A percentile compares a stretch with the other conserved stretches of the same genome.
phyloP scores from a whole-genome alignment of 2,113 vertebrate genomes.

The Crotalus helleri region DNA sequence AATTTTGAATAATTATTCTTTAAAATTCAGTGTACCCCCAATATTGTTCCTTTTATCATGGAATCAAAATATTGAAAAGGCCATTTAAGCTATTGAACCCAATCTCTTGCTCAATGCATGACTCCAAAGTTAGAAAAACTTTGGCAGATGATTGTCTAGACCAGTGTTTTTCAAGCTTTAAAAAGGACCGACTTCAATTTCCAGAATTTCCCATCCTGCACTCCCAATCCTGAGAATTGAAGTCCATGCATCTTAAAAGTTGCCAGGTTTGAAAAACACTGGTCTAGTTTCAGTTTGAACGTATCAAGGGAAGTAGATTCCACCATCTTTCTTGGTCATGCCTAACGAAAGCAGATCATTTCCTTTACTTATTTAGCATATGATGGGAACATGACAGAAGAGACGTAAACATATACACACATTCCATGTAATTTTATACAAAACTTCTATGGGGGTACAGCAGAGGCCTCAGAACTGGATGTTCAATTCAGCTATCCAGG shows the following conservation, averaged over 20 bases:
- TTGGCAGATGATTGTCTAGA: not conserved
- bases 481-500: no score
- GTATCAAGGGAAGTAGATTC: not conserved
- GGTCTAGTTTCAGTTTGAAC: not conserved
- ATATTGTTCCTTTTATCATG: constrained; percentile 2
- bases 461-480: no score
- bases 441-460: no score
- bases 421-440: no score
- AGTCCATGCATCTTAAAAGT: not conserved
- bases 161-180: not conserved
- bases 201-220: not conserved
- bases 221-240: not conserved
- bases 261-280: not conserved
- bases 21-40: not conserved
- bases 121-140: not conserved
- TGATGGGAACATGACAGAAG: no score
- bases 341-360: not conserved
- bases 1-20: not conserved
- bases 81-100: not conserved
- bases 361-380: no score
- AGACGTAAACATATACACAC: no score
- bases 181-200: not conserved
- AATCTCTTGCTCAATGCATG: not conserved
- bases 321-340: not conserved
- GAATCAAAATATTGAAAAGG: not conserved